phyloP scores from a whole-genome alignment of 2,888 invertebrate species.

The Cataglyphis rosenhaueri region DNA sequence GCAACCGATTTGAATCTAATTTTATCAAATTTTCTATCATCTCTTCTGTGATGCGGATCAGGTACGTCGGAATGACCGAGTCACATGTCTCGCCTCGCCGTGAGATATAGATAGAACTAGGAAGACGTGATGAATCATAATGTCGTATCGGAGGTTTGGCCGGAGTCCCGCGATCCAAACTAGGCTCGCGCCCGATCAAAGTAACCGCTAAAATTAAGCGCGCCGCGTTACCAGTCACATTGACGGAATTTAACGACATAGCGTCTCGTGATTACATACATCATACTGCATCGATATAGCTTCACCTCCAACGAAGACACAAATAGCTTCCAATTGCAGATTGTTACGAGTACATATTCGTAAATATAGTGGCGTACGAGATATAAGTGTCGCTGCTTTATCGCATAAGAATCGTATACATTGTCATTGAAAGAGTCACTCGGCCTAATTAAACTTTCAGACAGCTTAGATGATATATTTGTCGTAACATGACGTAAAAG shows the following conservation, averaged over 20 bases:
- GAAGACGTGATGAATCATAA: constrained; percentile 82
- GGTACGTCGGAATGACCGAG: constrained; percentile 63
- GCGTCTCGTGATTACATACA: not conserved
- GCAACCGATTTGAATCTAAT: not conserved
- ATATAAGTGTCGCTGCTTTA: not conserved
- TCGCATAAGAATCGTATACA: not conserved
- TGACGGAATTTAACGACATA: constrained; percentile 60
- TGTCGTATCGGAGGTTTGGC: constrained; percentile 79
- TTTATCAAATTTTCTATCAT: not conserved
- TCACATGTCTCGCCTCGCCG: constrained; percentile 73
- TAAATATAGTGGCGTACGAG: not conserved
- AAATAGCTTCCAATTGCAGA: not conserved
- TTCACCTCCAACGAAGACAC: not conserved
- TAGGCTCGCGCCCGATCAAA: constrained; percentile 81
- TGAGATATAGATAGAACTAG: constrained; percentile 81
- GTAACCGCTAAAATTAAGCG: constrained; percentile 79
- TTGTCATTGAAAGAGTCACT: not conserved
- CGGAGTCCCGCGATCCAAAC: constrained; percentile 81
- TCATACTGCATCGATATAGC: not conserved
- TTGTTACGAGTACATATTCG: not conserved
- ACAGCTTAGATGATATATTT: not conserved
- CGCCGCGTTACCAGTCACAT: constrained; percentile 63
- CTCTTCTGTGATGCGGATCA: not conserved
- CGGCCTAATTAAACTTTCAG: not conserved
- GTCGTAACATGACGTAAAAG: not conserved